phyloP scores from a whole-genome alignment of 1,140 invertebrate species.

The Lordiphosa stackelbergi region DNA sequence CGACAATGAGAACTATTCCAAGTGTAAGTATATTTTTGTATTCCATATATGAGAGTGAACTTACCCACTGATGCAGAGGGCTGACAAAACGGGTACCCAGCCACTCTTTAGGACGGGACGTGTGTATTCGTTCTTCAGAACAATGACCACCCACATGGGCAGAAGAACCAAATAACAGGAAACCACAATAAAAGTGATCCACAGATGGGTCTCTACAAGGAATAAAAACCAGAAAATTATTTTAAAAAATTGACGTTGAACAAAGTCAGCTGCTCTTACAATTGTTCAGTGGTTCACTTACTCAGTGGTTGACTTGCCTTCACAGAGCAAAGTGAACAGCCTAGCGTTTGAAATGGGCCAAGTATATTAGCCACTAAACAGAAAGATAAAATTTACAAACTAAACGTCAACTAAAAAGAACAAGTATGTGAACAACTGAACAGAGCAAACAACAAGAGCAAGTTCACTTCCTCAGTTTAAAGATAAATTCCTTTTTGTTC shows the following conservation, averaged over 20 bases:
- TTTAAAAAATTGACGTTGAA: not conserved
- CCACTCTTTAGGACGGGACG: constrained; percentile 87
- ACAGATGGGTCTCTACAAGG: constrained; percentile 80
- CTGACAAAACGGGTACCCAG: constrained; percentile 91
- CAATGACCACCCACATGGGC: constrained; percentile 88
- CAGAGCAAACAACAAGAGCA: no score
- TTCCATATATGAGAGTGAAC: constrained; percentile 13
- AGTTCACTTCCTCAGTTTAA: no score
- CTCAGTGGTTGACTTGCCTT: no score
- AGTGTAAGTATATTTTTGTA: constrained; percentile 4
- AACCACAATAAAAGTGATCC: constrained; percentile 83
- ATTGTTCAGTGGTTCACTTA: no score
- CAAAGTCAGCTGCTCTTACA: no score
- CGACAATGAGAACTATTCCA: not conserved
- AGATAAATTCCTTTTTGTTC: no score
- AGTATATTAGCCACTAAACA: no score
- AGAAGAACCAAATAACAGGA: constrained; percentile 84
- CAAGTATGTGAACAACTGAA: no score
- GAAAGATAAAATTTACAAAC: no score
- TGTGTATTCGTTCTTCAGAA: constrained; percentile 88
- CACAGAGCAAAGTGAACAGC: no score
- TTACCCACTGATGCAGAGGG: constrained; percentile 91
- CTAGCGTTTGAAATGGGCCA: no score
- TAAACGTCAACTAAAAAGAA: no score
- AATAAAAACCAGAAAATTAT: not conserved